Conservation (phyloP, 2,113 vertebrate genomes). For the Ceyx melanurus region DNA sequence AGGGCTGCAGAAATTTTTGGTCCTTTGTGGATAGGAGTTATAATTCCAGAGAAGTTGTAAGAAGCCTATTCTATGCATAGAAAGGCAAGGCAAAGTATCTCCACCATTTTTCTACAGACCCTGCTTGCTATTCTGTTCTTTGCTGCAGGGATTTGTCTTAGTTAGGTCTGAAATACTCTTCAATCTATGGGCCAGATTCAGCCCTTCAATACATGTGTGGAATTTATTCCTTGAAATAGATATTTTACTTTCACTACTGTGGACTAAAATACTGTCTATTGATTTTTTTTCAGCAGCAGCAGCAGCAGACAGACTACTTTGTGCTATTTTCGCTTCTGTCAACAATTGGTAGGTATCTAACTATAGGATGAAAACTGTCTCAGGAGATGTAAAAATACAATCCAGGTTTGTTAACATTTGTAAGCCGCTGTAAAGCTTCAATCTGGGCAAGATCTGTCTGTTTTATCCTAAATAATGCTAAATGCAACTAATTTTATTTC, state of each 20-base stretch:
- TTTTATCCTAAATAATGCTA: slow-evolving; percentile 6
- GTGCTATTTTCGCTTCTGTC: slow-evolving; percentile 40
- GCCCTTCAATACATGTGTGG: slow-evolving; percentile 1
- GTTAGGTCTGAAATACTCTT: slow-evolving; percentile 34
- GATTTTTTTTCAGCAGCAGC: not conserved
- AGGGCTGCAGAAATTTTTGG: not conserved
- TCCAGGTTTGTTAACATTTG: slow-evolving; percentile 28
- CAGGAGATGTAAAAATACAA: slow-evolving; percentile 19
- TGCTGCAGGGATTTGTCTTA: slow-evolving; percentile 47
- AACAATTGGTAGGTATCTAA: slow-evolving; percentile 46
- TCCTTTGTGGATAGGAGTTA: slow-evolving; percentile 66
- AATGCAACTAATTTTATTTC: not conserved
- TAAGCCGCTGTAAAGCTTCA: slow-evolving; percentile 17
- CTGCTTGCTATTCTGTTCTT: slow-evolving; percentile 30
- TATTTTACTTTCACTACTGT: slow-evolving; percentile 26
- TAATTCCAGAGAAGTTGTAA: slow-evolving; percentile 69
- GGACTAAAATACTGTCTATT: slow-evolving; percentile 50
- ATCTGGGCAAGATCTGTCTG: not conserved
- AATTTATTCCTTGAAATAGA: slow-evolving; percentile 50
- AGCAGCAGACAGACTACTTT: slow-evolving; percentile 13
- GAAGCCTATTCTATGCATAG: slow-evolving; percentile 60
- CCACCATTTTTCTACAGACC: slow-evolving; percentile 24
- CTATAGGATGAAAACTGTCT: slow-evolving; percentile 30
- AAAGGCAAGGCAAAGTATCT: slow-evolving; percentile 54
- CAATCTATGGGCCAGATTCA: slow-evolving; percentile 18